Evolutionary conservation across 2,797 vertebrate species (phyloP).

Genomic region (Limnodromus scolopaceus): DNA sequence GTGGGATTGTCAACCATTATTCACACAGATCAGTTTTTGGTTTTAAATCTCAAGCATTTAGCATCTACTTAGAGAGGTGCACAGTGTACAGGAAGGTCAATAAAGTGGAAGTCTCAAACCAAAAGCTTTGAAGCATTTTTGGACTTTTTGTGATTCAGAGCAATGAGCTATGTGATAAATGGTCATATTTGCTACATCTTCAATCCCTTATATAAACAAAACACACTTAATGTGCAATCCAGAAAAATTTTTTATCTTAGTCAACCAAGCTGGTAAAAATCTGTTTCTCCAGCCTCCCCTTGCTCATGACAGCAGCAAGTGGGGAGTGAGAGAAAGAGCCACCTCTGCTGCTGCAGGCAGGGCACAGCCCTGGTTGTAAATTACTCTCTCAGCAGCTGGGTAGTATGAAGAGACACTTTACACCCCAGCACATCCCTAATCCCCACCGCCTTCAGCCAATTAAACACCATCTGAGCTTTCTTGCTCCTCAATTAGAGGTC

Average conservation of each 20-base stretch:
- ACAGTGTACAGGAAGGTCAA: background rate
- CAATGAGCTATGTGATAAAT: background rate
- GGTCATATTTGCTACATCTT: background rate
- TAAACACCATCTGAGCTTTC: background rate
- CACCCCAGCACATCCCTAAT: background rate
- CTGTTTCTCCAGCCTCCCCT: background rate
- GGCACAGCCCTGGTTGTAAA: background rate
- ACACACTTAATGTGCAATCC: accelerated
- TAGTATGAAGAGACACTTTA: background rate
- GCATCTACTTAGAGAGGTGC: background rate
- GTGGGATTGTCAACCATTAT: background rate
- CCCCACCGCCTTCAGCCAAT: background rate
- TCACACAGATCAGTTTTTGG: accelerated
- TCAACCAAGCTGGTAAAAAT: background rate
- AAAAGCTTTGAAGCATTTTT: background rate
- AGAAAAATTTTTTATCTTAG: background rate
- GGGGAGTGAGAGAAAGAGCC: background rate
- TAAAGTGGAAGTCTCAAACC: background rate
- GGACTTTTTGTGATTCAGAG: background rate
- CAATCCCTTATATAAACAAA: background rate
- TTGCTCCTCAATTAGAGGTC: background rate
- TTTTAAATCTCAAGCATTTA: background rate
- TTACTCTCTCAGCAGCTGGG: background rate
- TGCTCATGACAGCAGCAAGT: accelerated
- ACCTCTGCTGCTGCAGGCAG: background rate